Base-by-base conservation (phyloP, 2,888 invertebrate genomes). In the Chalcosyrphus nemorum region DNA sequence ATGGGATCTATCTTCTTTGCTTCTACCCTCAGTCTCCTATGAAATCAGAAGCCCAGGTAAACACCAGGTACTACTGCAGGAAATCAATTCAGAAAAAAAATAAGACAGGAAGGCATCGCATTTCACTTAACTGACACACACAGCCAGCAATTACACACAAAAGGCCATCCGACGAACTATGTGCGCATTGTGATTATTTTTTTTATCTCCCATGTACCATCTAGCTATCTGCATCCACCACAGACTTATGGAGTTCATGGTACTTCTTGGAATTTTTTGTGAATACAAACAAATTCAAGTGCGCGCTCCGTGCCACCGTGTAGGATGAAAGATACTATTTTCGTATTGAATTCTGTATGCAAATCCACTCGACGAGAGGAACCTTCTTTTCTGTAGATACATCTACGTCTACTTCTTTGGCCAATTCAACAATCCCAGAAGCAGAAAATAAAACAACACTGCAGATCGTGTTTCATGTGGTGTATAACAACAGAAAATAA, bases 171-270 rank as follows among this genome's bases (percentile, higher is more conserved):
- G n/a, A n/a, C n/a, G n/a, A 63, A 56, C 74, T 47, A 72, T 56
- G 56, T 56, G 56, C 82, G 56, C 82, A 63, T 74, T 78, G 32
- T 65, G 66, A 78, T 78, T 74, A 82, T 82, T n/a, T n/a, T n/a
- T n/a, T n/a, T 77, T 78, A 68, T 72, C 78, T 65, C 15, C n/a
- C 43, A 32, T 32, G 50, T 43, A 65, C 56, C 75, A 38, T 54
- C 38, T 0, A 52, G 57, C 45, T 52, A 2, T 27, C 54, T 61
- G 41, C 29, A 27, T n/a, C n/a, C 35, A 35, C 29, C 47, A 1
- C 32, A 32, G 9, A 2, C 27, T 9, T 32, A 43, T 56, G 47
- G 32, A 78, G 77, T 82, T 84, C 74, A 78, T 47, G 19, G 68
- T 50, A 84, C 74, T 78, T 78, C 74, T 74, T 63, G 57, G 78